A percentile compares a stretch with the other conserved stretches of the same genome.
These are phyloP conservation scores for Cryptophagus acutangulus DNA, from an alignment of 2,888 invertebrate genomes.

Conservation along the genomic window DNA sequence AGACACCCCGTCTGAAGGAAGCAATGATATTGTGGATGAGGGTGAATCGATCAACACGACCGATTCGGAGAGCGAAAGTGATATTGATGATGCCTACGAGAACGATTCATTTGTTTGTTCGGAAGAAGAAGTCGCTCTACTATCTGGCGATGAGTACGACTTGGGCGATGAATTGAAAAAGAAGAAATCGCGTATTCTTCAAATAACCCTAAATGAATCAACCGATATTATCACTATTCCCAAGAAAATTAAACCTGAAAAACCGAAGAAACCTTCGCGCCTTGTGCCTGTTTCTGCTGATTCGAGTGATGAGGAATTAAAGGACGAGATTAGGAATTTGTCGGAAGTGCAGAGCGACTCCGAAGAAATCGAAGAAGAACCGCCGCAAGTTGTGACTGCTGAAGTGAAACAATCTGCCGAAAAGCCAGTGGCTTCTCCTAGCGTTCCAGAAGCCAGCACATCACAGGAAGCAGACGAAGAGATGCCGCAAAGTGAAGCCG, in stretches of 20 bases:
- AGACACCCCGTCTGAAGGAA: constrained; percentile 42
- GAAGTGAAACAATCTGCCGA: constrained; percentile 4
- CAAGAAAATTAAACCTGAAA: constrained; percentile 17
- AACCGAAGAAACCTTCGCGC: constrained; percentile 20
- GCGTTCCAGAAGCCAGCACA: constrained; percentile 8
- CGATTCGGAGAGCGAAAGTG: constrained; percentile 29
- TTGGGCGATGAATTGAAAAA: constrained; percentile 12
- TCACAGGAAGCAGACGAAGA: constrained; percentile 8
- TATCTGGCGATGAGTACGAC: constrained; percentile 40
- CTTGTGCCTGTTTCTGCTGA: constrained; percentile 18
- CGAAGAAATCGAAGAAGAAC: constrained; percentile 1
- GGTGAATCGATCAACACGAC: constrained; percentile 42
- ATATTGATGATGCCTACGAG: constrained; percentile 30
- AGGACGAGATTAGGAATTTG: constrained; percentile 12
- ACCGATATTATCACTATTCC: constrained; percentile 22
- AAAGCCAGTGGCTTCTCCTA: not conserved
- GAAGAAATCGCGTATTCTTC: constrained; percentile 28
- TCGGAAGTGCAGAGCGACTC: not conserved
- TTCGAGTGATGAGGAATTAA: constrained; percentile 14
- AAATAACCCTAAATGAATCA: constrained; percentile 11
- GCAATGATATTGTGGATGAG: constrained; percentile 42
- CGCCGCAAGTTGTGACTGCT: not conserved
- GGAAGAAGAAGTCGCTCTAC: constrained; percentile 33
- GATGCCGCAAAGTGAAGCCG: constrained; percentile 14
- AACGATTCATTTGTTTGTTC: constrained; percentile 39